Evolutionary conservation across 2,113 vertebrate species (phyloP).

Genomic region (Physeter macrocephalus): DNA sequence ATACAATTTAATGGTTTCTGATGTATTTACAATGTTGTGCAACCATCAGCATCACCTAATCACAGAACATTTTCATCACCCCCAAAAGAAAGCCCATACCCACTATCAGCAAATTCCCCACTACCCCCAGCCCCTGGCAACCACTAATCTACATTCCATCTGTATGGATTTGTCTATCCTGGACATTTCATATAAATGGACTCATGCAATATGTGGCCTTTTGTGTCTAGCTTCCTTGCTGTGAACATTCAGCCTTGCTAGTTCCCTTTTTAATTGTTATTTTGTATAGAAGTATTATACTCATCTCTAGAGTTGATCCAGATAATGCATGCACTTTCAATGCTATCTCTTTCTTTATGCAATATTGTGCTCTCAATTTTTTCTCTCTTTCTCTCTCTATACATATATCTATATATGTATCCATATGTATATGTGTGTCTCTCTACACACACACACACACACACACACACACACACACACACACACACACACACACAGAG

Average conservation of each 20-base stretch:
- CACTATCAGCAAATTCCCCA: neutral
- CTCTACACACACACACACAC: rapidly evolving
- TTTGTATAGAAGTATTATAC: neutral
- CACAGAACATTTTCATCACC: neutral
- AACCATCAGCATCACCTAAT: neutral
- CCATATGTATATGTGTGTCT: neutral
- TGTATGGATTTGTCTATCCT: neutral
- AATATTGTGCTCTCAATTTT: neutral
- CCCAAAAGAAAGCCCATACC: neutral
- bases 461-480: neutral
- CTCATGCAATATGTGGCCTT: neutral
- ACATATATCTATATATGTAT: neutral
- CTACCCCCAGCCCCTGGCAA: neutral
- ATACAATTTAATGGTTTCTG: neutral
- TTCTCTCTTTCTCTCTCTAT: neutral
- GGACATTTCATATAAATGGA: neutral
- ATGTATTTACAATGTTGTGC: neutral
- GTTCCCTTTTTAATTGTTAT: neutral
- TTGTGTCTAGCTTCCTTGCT: neutral
- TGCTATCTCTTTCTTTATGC: neutral
- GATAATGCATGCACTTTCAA: neutral
- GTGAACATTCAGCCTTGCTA: neutral
- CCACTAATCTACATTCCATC: neutral
- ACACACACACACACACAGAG: neutral
- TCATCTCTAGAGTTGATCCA: neutral